A percentile compares a stretch with the other conserved stretches of the same genome.
These are phyloP conservation scores for Lepus americanus DNA, from an alignment of 2,113 vertebrate genomes.

Conservation along the genomic window DNA sequence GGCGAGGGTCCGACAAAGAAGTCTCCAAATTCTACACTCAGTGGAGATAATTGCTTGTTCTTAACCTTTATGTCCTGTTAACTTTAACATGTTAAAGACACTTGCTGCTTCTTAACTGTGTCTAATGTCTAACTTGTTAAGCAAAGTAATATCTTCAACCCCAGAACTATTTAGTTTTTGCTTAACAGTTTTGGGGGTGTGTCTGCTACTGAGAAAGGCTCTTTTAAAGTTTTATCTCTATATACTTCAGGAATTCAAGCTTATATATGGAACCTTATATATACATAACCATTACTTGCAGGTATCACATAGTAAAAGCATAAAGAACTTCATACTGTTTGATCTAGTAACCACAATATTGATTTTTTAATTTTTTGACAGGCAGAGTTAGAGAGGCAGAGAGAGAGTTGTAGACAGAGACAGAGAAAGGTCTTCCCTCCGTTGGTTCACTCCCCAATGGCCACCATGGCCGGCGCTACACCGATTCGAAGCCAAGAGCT, in stretches of 20 bases:
- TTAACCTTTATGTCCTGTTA: neutral
- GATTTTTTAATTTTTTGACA: neutral
- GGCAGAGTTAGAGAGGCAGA: no score
- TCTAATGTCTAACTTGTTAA: conserved; percentile 14
- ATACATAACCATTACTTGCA: neutral
- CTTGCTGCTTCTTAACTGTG: no score
- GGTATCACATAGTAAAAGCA: neutral
- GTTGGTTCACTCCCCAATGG: no score
- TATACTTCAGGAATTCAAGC: neutral
- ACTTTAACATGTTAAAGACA: no score
- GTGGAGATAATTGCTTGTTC: neutral
- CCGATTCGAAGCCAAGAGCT: no score
- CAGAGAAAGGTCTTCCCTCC: no score
- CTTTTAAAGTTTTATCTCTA: neutral
- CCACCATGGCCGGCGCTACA: no score
- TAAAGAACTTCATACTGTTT: neutral
- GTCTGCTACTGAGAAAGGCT: neutral
- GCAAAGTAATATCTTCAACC: conserved; percentile 1
- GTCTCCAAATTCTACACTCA: neutral
- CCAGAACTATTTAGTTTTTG: neutral
- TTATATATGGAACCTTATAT: neutral
- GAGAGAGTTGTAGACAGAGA: no score
- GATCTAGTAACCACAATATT: neutral
- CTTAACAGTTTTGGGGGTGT: neutral
- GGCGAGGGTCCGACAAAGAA: no score